A percentile compares a stretch with the other conserved stretches of the same genome.
Evolutionary conservation across 2,888 invertebrate genomes (phyloP).

Genomic region (Allygus modestus): DNA sequence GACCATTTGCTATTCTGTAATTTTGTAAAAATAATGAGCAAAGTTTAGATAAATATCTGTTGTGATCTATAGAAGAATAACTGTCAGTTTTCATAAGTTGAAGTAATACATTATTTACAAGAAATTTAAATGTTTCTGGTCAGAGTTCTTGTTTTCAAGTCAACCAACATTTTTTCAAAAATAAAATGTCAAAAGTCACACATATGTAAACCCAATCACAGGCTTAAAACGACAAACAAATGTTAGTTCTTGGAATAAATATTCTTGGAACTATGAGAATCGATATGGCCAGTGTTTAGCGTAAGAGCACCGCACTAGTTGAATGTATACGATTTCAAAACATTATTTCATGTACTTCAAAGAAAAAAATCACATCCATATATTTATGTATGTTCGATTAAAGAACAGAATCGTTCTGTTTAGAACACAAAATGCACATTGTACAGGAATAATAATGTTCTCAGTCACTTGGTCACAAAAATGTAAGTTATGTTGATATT

Average conservation of each 20-base stretch:
- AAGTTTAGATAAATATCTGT: slow-evolving; percentile 12
- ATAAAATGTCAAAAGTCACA: too few species aligned
- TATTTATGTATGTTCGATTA: background rate
- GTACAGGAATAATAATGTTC: background rate
- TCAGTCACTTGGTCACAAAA: slow-evolving; percentile 51
- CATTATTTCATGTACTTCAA: background rate
- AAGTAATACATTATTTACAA: too few species aligned
- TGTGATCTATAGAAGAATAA: background rate
- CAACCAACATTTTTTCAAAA: too few species aligned
- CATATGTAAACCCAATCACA: too few species aligned
- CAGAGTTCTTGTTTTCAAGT: background rate
- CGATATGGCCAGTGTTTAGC: slow-evolving; percentile 9
- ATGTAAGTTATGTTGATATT: slow-evolving; percentile 60
- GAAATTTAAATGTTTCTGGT: too few species aligned
- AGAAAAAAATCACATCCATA: background rate
- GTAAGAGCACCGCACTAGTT: background rate
- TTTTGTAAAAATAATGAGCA: background rate
- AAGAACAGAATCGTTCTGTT: background rate
- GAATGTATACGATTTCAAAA: slow-evolving; percentile 18
- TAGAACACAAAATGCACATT: background rate
- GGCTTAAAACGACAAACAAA: too few species aligned
- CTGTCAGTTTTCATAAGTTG: background rate
- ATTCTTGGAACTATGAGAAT: background rate
- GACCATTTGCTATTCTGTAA: background rate
- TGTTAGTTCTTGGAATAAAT: too few species aligned